These are phyloP conservation scores for Phodopus roborovskii DNA, from an alignment of 2,113 vertebrate species.

Conservation along the genomic window DNA sequence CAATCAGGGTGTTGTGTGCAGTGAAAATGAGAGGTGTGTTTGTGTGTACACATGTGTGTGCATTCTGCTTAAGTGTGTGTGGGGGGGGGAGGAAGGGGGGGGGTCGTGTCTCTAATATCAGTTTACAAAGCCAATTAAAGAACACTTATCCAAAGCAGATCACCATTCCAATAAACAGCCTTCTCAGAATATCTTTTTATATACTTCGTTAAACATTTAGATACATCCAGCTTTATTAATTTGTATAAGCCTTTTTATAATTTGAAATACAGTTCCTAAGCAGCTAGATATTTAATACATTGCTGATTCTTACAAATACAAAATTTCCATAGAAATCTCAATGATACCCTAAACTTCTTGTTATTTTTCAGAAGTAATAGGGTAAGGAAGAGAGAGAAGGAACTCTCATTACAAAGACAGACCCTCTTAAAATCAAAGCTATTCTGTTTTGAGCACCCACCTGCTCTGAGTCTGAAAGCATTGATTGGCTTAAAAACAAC, in stretches of 20 bases:
- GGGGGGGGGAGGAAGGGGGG: too few species aligned
- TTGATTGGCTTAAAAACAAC: slow-evolving; percentile 67
- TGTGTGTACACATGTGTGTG: not conserved
- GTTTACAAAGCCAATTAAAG: slow-evolving; percentile 61
- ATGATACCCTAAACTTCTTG: slow-evolving; percentile 55
- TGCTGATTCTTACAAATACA: slow-evolving; percentile 65
- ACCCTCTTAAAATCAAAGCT: slow-evolving; percentile 66
- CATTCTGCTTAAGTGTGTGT: not conserved
- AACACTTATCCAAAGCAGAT: slow-evolving; percentile 56
- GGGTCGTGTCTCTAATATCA: slow-evolving; percentile 41
- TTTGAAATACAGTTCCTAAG: slow-evolving; percentile 70
- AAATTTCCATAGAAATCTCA: slow-evolving; percentile 73
- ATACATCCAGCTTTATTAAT: slow-evolving; percentile 47
- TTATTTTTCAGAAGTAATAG: slow-evolving; percentile 58
- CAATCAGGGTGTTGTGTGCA: not conserved
- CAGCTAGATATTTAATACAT: slow-evolving; percentile 52
- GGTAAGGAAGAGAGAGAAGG: slow-evolving; percentile 50
- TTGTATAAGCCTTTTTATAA: slow-evolving; percentile 56
- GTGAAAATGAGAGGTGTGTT: not conserved
- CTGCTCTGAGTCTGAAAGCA: slow-evolving; percentile 60
- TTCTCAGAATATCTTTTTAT: slow-evolving; percentile 44
- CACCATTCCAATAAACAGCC: slow-evolving; percentile 52
- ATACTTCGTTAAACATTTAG: slow-evolving; percentile 48
- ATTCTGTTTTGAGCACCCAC: slow-evolving; percentile 61
- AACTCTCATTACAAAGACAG: slow-evolving; percentile 57